A percentile compares a stretch with the other conserved stretches of the same genome.
Evolutionary conservation across 2,797 vertebrate genomes (phyloP).

Genomic region (Rallus crepitans): DNA sequence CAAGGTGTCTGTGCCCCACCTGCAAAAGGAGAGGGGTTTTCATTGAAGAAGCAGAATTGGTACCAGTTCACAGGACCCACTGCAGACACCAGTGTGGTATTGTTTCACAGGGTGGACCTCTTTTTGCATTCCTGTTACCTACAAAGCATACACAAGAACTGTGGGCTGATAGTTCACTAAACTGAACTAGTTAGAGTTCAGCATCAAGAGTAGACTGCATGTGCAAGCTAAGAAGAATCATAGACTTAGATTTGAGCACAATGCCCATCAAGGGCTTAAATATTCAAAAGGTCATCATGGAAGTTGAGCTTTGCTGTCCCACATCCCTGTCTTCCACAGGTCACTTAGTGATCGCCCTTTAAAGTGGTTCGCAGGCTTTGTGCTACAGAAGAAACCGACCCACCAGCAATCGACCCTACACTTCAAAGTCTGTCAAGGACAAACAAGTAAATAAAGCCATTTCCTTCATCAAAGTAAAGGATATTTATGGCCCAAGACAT

Average conservation of each 20-base stretch:
- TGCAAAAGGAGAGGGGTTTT: not conserved
- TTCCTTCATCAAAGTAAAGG: not conserved
- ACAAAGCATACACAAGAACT: not conserved
- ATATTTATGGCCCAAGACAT: not conserved
- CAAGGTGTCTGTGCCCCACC: not conserved
- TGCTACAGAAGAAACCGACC: not conserved
- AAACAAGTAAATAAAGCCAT: not conserved
- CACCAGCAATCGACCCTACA: not conserved
- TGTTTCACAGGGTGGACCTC: not conserved
- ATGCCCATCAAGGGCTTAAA: not conserved
- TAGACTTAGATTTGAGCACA: not conserved
- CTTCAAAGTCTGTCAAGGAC: not conserved
- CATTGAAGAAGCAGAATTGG: not conserved
- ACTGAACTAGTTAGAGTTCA: not conserved
- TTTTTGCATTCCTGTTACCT: not conserved
- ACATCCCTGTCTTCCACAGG: not conserved
- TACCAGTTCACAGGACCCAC: not conserved
- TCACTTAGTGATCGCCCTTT: not conserved
- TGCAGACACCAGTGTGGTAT: not conserved
- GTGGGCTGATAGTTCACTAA: too few species aligned
- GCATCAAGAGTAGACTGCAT: not conserved
- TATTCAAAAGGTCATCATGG: not conserved
- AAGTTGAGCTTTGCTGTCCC: not conserved
- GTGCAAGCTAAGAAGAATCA: not conserved
- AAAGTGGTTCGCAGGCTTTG: not conserved